phyloP scores from a whole-genome alignment of 2,797 vertebrate genomes.

The Myotis vivesi region DNA sequence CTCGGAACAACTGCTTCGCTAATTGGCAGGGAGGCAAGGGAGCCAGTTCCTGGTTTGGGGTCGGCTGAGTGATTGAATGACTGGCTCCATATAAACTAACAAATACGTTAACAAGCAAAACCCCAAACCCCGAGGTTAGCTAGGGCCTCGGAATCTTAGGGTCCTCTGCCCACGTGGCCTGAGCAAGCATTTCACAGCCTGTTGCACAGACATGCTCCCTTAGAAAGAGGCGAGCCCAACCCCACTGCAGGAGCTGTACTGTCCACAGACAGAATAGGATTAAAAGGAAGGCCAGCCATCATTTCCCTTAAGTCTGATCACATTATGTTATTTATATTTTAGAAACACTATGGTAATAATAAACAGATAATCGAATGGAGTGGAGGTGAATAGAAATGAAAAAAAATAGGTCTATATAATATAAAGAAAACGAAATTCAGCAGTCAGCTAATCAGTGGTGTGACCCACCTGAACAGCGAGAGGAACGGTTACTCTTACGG shows the following conservation, averaged over 20 bases:
- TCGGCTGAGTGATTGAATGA: neutral
- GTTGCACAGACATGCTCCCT: neutral
- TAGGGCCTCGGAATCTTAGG: neutral
- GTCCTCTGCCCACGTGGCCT: neutral
- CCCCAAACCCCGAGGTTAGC: neutral
- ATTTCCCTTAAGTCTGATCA: neutral
- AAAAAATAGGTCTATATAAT: neutral
- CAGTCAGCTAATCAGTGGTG: neutral
- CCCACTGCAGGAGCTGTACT: neutral
- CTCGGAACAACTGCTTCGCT: neutral
- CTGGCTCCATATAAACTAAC: neutral
- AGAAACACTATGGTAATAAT: neutral
- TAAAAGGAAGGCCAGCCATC: neutral
- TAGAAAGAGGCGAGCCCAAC: neutral
- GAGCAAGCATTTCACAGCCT: neutral
- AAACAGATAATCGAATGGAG: neutral
- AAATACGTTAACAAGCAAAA: neutral
- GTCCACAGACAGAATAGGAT: neutral
- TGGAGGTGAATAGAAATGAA: neutral
- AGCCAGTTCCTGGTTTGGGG: neutral
- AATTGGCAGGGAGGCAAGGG: neutral
- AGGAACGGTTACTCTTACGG: neutral
- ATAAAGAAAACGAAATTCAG: neutral
- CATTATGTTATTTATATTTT: neutral
- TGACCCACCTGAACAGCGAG: neutral